These are phyloP conservation scores for Gulo gulo DNA, from an alignment of 2,113 vertebrate species.

Conservation along the genomic window DNA sequence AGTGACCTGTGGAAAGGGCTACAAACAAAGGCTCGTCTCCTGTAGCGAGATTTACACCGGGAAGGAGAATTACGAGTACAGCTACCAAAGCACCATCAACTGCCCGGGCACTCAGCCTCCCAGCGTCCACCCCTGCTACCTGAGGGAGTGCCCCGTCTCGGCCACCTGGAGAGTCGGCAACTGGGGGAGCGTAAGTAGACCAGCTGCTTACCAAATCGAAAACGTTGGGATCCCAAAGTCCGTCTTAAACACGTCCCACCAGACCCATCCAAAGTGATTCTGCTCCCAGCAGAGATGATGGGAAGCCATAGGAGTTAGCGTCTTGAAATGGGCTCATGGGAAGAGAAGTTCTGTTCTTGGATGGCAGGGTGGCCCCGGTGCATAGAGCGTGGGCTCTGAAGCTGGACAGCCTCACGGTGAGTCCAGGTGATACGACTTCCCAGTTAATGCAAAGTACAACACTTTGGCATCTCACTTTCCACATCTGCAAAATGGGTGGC, in stretches of 20 bases:
- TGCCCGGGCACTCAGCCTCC: constrained; percentile 92
- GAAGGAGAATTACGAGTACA: constrained; percentile 95
- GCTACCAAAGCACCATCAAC: constrained; percentile 90
- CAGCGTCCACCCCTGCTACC: constrained; percentile 89
- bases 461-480: not conserved
- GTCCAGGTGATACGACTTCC: not conserved
- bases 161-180: constrained; percentile 93
- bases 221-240: too few relatives aligned
- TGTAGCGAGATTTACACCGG: constrained; percentile 95
- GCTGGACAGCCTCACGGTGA: not conserved
- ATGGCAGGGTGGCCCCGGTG: not conserved
- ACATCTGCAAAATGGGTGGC: not conserved
- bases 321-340: not conserved
- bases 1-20: constrained; percentile 93
- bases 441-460: not conserved
- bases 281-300: not conserved
- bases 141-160: constrained; percentile 84
- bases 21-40: constrained; percentile 93
- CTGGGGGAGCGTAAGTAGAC: constrained; percentile 92
- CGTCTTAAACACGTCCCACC: accelerated
- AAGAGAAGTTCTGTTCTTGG: not conserved
- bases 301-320: not conserved
- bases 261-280: not conserved
- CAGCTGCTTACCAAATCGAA: accelerated
- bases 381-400: not conserved